A percentile compares a stretch with the other conserved stretches of the same genome.
These are phyloP conservation scores for Cryptoprocta ferox DNA, from an alignment of 2,797 vertebrate genomes.

Conservation along the genomic window DNA sequence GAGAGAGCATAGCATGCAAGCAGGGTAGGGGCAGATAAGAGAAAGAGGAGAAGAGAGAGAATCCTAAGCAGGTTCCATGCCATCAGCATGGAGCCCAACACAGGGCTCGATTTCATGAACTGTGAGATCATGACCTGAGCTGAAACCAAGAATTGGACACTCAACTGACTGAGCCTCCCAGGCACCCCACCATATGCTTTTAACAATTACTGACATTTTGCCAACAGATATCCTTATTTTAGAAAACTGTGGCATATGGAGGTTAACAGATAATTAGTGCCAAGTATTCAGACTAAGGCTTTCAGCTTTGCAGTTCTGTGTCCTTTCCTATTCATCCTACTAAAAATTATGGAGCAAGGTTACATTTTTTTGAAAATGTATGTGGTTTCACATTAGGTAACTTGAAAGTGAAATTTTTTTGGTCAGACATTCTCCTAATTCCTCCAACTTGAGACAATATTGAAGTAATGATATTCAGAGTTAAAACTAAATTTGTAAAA, in stretches of 20 bases:
- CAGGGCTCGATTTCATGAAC: too few relatives aligned
- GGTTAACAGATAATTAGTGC: background rate
- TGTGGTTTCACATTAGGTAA: background rate
- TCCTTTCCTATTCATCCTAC: background rate
- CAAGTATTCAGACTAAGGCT: background rate
- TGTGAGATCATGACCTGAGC: too few relatives aligned
- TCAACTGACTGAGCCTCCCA: too few relatives aligned
- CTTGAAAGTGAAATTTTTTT: background rate
- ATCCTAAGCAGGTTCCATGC: too few relatives aligned
- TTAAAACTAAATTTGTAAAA: constrained; percentile 11
- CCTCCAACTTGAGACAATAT: background rate
- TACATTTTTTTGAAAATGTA: background rate
- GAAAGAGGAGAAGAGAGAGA: too few relatives aligned
- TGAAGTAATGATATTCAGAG: background rate
- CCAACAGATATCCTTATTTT: background rate
- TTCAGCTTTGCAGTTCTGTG: background rate
- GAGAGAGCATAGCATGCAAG: too few relatives aligned
- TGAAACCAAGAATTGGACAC: too few relatives aligned
- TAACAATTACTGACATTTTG: background rate
- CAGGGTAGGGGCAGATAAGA: too few relatives aligned
- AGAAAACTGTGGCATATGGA: background rate
- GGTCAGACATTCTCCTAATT: background rate
- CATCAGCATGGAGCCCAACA: too few relatives aligned
- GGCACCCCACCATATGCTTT: background rate
- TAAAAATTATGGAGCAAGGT: background rate